Evolutionary conservation across 1,140 invertebrate species (phyloP), one percentile per base, ranked within the genome.

Genomic region (Centruroides vittatus): DNA sequence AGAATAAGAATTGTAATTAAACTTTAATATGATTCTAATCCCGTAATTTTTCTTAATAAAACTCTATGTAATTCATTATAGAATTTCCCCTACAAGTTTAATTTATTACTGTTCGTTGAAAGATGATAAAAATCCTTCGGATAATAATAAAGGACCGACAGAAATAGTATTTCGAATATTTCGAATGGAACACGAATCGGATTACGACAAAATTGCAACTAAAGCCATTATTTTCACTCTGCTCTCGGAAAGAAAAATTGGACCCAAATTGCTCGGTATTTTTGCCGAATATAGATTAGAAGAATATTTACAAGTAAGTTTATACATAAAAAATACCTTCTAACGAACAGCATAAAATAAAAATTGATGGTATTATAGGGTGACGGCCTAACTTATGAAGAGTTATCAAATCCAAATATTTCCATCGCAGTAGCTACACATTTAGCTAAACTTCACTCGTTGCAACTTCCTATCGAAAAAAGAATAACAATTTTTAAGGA

Each of bases 241-340:
- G 12, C 76, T 98, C 4, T 92, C 93, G 0, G 95, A 98, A 73
- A 81, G 93, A 57, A 81, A 85, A 57, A 78, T 98, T 3, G 95
- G 95, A 0, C 95, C 95, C 0, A 93, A 90, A 70, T 76, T 98
- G 3, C 90, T 93, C 72, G 95, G 95, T 1, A 85, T 98, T 9
- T 98, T 98, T 72, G 89, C 90, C 4, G 84, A 90, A 7, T 95
- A 95, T 6, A 81, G 95, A 58, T 86, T 99, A 50, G 95, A 99
- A 73, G 89, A 98, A 74, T 98, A 92, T 71, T 93, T 96, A 74
- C 88, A 88, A 57, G 88, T 89, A 74, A 79, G 78, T 68, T 41
- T 41, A 8, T 41, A 41, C 41, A 8, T 41, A 41, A 41, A 41
- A 8, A 23, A 23, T 23, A 23, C 23, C 23, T 23, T 23, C 23